Evolutionary conservation across 1,140 invertebrate genomes (phyloP).

Genomic region (Arion vulgaris): DNA sequence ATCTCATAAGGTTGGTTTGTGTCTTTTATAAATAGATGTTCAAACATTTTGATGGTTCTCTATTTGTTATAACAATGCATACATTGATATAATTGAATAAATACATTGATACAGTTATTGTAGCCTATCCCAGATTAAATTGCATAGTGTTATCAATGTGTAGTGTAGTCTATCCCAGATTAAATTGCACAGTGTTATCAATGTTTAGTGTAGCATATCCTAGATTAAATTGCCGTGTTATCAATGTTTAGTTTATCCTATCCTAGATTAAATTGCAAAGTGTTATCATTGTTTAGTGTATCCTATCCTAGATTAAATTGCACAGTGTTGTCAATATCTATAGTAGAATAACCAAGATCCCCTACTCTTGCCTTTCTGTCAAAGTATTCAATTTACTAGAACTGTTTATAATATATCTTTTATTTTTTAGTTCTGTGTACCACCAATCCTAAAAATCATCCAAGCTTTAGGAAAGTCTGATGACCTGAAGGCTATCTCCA

Average conservation of each 20-base stretch:
- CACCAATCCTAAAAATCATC: conserved; percentile 57
- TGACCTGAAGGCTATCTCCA: conserved; percentile 52
- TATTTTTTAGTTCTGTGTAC: conserved; percentile 54
- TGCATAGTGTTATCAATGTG: neutral
- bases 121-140: no score
- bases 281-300: neutral
- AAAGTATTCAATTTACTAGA: neutral
- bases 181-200: no score
- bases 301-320: no score
- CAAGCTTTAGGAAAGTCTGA: conserved; percentile 47
- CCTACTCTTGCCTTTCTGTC: neutral
- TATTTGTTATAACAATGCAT: neutral
- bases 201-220: no score
- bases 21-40: neutral
- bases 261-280: no score
- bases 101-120: no score
- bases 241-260: no score
- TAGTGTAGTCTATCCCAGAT: neutral
- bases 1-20: conserved; percentile 54
- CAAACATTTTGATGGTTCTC: neutral
- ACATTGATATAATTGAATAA: neutral
- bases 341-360: neutral
- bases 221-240: no score
- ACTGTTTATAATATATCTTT: conserved; percentile 15
- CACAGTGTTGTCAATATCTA: no score